phyloP scores from a whole-genome alignment of 2,888 invertebrate genomes.

The Shargacucullia verbasci region DNA sequence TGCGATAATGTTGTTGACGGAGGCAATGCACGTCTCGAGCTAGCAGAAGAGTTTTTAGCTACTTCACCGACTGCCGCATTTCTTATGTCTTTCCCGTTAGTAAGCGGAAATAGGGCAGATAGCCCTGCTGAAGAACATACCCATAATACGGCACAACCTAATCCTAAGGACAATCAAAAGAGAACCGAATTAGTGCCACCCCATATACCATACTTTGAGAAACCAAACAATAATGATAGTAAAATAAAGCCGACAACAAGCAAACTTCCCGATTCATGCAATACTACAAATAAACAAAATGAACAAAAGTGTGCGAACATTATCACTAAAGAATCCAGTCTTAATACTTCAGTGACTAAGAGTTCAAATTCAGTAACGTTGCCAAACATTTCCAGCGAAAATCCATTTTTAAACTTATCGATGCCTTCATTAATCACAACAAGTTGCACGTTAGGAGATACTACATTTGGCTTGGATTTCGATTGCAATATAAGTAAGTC shows the following conservation, averaged over 20 bases:
- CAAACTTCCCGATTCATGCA: slow-evolving; percentile 55
- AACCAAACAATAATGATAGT: slow-evolving; percentile 58
- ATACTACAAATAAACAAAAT: slow-evolving; percentile 64
- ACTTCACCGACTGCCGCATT: slow-evolving; percentile 94
- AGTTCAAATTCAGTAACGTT: slow-evolving; percentile 55
- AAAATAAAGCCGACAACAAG: slow-evolving; percentile 63
- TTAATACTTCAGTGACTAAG: slow-evolving; percentile 57
- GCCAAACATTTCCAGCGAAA: slow-evolving; percentile 71
- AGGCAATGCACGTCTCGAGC: slow-evolving; percentile 89
- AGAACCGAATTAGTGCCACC: slow-evolving; percentile 65
- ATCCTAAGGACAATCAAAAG: slow-evolving; percentile 66
- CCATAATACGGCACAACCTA: slow-evolving; percentile 60
- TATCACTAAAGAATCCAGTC: slow-evolving; percentile 60
- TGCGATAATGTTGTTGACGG: slow-evolving; percentile 83
- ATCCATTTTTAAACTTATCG: slow-evolving; percentile 81
- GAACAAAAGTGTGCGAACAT: slow-evolving; percentile 70
- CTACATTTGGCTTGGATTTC: slow-evolving; percentile 78
- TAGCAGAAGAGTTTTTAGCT: slow-evolving; percentile 86
- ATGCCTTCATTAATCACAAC: slow-evolving; percentile 78
- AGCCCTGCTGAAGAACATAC: slow-evolving; percentile 81
- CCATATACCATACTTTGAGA: slow-evolving; percentile 68
- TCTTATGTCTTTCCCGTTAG: slow-evolving; percentile 92
- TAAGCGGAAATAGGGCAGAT: slow-evolving; percentile 88
- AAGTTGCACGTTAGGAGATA: slow-evolving; percentile 72
- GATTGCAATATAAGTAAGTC: slow-evolving; percentile 80